Percentiles rank a stretch among this genome's conserved stretches.
These are phyloP conservation scores for Eristalis intricaria DNA, from an alignment of 2,888 invertebrate species.

Conservation along the genomic window DNA sequence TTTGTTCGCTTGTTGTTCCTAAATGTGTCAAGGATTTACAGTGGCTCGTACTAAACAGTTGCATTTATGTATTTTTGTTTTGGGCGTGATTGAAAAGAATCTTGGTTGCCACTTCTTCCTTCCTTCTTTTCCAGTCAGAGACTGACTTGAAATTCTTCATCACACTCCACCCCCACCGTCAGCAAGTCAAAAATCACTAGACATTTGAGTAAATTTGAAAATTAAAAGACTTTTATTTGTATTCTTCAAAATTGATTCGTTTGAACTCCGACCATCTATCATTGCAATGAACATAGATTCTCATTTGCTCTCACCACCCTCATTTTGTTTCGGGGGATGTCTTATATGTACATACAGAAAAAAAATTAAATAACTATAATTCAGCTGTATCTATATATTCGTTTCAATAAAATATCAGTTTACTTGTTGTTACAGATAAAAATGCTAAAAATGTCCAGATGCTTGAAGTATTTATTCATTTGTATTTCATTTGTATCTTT, in stretches of 20 bases:
- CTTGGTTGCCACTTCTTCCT: too few species aligned
- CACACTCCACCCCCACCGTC: not conserved
- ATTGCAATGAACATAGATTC: not conserved
- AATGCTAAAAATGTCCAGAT: slow-evolving; percentile 69
- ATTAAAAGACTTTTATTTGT: not conserved
- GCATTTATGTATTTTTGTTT: not conserved
- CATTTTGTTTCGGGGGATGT: not conserved
- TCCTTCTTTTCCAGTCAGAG: too few species aligned
- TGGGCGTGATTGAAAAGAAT: too few species aligned
- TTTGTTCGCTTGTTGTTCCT: not conserved
- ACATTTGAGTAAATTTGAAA: not conserved
- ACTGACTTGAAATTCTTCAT: not conserved
- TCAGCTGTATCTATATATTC: slow-evolving; percentile 32
- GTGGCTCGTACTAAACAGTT: too few species aligned
- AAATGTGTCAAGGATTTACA: slow-evolving; percentile 3
- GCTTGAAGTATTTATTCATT: slow-evolving; percentile 23
- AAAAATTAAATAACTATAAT: slow-evolving; percentile 26
- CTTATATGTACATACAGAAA: slow-evolving; percentile 25
- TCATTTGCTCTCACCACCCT: not conserved
- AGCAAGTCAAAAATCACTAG: not conserved
- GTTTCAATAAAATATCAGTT: slow-evolving; percentile 55
- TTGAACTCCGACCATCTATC: not conserved
- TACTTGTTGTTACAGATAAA: slow-evolving; percentile 57
- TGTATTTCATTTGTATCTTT: not conserved
- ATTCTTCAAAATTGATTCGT: not conserved